Conservation (phyloP, 53 echinoderm and acorn worm species). For the Paelopatides confundens region DNA sequence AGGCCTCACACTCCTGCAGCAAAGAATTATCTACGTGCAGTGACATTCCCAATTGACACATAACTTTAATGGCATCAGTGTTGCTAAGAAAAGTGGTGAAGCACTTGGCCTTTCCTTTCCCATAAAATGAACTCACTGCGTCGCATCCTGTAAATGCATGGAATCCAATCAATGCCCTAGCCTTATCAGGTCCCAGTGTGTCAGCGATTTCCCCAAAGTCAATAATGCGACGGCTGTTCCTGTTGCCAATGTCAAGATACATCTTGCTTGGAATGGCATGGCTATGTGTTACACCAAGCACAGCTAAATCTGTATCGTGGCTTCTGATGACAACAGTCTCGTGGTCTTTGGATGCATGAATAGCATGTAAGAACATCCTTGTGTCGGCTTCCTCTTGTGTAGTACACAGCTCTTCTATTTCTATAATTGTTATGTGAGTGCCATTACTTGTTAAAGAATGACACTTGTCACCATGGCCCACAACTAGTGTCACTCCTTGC, state of each 20-base stretch:
- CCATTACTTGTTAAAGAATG: neutral
- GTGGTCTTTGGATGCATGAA: neutral
- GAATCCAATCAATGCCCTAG: neutral
- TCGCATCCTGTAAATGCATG: conserved; percentile 35
- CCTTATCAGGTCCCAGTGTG: neutral
- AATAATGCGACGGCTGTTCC: neutral
- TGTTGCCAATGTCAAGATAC: neutral
- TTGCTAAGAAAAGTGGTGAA: too few relatives aligned
- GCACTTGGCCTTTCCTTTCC: conserved; percentile 16
- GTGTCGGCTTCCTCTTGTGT: conserved; percentile 15
- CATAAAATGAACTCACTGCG: conserved; percentile 40
- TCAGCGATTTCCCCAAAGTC: neutral
- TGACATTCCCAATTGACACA: neutral
- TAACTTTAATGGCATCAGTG: too few relatives aligned
- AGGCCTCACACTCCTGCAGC: neutral
- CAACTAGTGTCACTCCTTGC: neutral
- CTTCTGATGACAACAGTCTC: conserved; percentile 16
- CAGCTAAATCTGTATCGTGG: conserved; percentile 34
- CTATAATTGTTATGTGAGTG: neutral
- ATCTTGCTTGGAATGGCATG: neutral
- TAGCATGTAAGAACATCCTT: conserved; percentile 3
- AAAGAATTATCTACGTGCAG: neutral
- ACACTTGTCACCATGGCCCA: conserved; percentile 13
- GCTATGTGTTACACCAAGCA: neutral
- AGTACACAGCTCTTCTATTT: neutral